Percentiles rank a stretch among this genome's conserved stretches.
These are phyloP conservation scores for Dipodomys stephensi DNA, from an alignment of 2,113 vertebrate genomes.

Conservation along the genomic window DNA sequence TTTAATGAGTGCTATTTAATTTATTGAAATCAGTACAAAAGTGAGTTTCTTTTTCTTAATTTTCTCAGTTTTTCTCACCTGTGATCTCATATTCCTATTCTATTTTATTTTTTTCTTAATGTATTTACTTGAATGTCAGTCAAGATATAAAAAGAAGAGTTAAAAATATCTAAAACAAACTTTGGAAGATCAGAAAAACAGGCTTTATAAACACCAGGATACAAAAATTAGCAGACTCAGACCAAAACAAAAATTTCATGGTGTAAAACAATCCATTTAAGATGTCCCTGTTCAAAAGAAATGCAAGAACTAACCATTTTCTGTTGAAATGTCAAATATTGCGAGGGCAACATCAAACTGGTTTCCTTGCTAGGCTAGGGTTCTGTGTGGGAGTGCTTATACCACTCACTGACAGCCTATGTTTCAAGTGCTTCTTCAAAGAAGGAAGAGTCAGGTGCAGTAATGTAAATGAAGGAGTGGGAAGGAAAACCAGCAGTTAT, in stretches of 20 bases:
- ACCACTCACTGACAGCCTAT: not conserved
- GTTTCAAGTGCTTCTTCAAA: not conserved
- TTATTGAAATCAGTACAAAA: not conserved
- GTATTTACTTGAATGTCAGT: constrained; percentile 1
- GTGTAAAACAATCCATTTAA: not conserved
- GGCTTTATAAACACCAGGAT: not conserved
- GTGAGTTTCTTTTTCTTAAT: not conserved
- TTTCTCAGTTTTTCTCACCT: not conserved
- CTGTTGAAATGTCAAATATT: not conserved
- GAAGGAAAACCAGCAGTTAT: constrained; percentile 20
- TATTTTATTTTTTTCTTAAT: not conserved
- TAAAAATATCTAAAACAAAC: not conserved
- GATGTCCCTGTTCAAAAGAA: not conserved
- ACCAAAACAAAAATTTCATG: not conserved
- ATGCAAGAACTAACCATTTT: not conserved
- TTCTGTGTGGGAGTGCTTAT: not conserved
- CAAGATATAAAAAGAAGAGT: not conserved
- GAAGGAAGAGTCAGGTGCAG: not conserved
- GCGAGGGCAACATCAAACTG: not conserved
- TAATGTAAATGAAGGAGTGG: not conserved
- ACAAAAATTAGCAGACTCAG: not conserved
- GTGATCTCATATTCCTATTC: not conserved
- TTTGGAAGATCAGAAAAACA: not conserved
- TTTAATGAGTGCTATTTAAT: not conserved
- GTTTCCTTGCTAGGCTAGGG: not conserved